Evolutionary conservation across 1,140 invertebrate species (phyloP).

Genomic region (Tetragonula clypearis): DNA sequence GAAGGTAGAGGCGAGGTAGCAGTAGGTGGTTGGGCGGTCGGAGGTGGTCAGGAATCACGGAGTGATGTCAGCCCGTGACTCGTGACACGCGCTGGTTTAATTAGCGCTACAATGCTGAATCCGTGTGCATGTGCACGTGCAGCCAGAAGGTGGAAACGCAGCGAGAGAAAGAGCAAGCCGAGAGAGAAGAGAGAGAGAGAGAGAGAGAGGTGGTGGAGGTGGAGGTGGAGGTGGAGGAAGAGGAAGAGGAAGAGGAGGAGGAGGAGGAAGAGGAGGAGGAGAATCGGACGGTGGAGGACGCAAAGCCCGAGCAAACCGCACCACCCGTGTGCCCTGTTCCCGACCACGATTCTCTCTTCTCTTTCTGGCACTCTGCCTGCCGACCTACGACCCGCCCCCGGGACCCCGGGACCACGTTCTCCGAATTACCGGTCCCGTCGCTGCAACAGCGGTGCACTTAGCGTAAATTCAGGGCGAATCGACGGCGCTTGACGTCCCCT

Average conservation of each 20-base stretch:
- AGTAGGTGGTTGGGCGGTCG: constrained; percentile 27
- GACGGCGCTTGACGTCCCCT: constrained; percentile 64
- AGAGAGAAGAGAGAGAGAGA: background rate
- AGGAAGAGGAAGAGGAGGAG: constrained; percentile 19
- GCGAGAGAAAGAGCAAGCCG: constrained; percentile 26
- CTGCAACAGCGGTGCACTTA: constrained; percentile 73
- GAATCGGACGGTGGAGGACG: constrained; percentile 40
- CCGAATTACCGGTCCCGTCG: constrained; percentile 73
- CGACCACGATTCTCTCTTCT: constrained; percentile 64
- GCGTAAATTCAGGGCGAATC: constrained; percentile 74
- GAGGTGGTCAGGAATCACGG: constrained; percentile 71
- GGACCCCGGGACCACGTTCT: constrained; percentile 75
- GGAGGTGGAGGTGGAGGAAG: constrained; percentile 13
- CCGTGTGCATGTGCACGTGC: constrained; percentile 54
- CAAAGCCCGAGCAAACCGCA: constrained; percentile 54
- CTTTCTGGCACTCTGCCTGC: constrained; percentile 78
- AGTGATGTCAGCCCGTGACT: constrained; percentile 75
- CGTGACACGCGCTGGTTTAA: constrained; percentile 78
- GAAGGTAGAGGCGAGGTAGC: constrained; percentile 22
- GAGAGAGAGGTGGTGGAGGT: constrained; percentile 2
- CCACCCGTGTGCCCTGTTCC: constrained; percentile 49
- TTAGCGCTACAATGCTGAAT: constrained; percentile 78
- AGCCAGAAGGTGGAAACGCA: constrained; percentile 59
- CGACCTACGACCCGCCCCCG: constrained; percentile 74
- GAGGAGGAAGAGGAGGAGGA: constrained; percentile 9